These are phyloP conservation scores for Lutjanus argentimaculatus DNA, from an alignment of 2,797 vertebrate species.

Conservation along the genomic window DNA sequence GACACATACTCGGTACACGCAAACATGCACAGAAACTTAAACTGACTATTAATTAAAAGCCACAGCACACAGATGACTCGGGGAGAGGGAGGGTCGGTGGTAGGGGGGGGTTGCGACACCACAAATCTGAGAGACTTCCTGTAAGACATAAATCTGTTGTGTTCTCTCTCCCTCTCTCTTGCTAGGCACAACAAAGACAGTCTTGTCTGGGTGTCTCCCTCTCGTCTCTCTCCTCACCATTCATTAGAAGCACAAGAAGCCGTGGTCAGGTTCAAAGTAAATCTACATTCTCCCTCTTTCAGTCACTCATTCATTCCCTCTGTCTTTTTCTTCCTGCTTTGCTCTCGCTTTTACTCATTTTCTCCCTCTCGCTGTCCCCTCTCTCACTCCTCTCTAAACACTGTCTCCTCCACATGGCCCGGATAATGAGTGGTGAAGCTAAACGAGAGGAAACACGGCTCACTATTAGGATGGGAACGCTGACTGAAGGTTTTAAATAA, in stretches of 20 bases:
- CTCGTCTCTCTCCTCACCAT: conserved; percentile 54
- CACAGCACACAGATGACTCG: conserved; percentile 53
- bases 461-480: conserved; percentile 83
- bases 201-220: conserved; percentile 73
- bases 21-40: conserved; percentile 36
- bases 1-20: conserved; percentile 23
- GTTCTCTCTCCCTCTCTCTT: conserved; percentile 33
- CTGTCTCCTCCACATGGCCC: conserved; percentile 82
- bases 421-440: conserved; percentile 84
- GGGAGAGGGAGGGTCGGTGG: conserved; percentile 15
- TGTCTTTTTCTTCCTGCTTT: conserved; percentile 60
- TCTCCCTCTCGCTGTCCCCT: conserved; percentile 28
- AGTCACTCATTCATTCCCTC: conserved; percentile 70
- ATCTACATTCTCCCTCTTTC: conserved; percentile 72
- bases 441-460: conserved; percentile 86
- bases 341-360: conserved; percentile 59
- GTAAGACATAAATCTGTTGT: conserved; percentile 75
- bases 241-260: conserved; percentile 77
- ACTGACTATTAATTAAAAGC: conserved; percentile 70
- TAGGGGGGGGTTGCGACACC: conserved; percentile 53
- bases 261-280: conserved; percentile 78
- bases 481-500: conserved; percentile 87
- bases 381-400: conserved; percentile 78
- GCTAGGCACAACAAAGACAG: conserved; percentile 72
- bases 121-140: conserved; percentile 76